A percentile compares a stretch with the other conserved stretches of the same genome.
phyloP scores from a whole-genome alignment of 2,797 vertebrate species.

The Bovichtus variegatus region DNA sequence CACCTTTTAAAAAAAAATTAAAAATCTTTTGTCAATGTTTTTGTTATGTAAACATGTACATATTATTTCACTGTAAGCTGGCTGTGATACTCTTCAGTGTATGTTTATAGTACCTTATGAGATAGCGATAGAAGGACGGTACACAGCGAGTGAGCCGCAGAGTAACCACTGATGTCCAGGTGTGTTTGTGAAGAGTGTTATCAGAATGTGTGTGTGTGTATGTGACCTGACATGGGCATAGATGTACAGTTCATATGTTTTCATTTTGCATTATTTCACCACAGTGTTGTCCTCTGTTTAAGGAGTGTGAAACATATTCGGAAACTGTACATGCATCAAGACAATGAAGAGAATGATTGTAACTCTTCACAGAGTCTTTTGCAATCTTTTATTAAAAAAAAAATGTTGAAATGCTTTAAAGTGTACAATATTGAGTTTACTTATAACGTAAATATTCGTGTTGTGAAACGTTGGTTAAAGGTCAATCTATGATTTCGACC shows the following conservation, averaged over 20 bases:
- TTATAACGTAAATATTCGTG: background rate
- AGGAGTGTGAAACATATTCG: constrained; percentile 66
- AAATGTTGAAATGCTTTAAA: constrained; percentile 60
- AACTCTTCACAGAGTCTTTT: constrained; percentile 79
- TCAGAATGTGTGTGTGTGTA: constrained; percentile 65
- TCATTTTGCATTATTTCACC: constrained; percentile 76
- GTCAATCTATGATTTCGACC: background rate
- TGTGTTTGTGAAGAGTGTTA: constrained; percentile 73
- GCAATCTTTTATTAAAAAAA: constrained; percentile 80
- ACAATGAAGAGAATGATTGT: constrained; percentile 84
- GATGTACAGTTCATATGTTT: constrained; percentile 81
- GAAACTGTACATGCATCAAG: constrained; percentile 84
- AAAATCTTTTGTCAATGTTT: constrained; percentile 3
- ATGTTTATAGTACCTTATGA: constrained; percentile 90
- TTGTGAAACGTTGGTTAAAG: background rate
- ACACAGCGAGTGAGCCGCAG: constrained; percentile 87
- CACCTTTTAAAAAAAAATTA: constrained; percentile 12
- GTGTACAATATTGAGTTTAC: constrained; percentile 29
- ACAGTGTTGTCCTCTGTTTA: constrained; percentile 76
- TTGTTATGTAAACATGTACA: constrained; percentile 88
- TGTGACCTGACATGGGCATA: constrained; percentile 61
- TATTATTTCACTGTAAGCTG: constrained; percentile 92
- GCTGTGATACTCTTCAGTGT: constrained; percentile 84
- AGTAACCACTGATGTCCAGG: constrained; percentile 90
- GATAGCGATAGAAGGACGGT: constrained; percentile 86